Conservation (phyloP, 2,113 vertebrate genomes). For the Campylomormyrus tamandua region DNA sequence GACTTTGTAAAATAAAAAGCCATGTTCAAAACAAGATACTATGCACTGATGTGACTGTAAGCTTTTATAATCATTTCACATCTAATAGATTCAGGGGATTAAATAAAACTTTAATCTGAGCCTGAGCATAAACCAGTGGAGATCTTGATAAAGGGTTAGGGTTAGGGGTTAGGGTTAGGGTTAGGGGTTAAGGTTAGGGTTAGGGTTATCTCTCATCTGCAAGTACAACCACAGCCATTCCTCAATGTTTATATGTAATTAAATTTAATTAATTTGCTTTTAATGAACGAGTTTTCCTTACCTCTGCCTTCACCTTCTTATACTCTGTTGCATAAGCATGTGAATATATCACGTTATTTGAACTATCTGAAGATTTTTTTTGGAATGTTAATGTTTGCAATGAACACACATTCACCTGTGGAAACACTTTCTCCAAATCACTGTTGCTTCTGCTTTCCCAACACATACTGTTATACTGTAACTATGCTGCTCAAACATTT, state of each 20-base stretch:
- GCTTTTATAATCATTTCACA: constrained; percentile 11
- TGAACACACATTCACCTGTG: neutral
- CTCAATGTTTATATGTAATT: neutral
- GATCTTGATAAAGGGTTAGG: constrained; percentile 19
- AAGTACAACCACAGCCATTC: neutral
- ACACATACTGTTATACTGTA: neutral
- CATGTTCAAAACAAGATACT: constrained; percentile 19
- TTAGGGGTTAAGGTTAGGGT: no score
- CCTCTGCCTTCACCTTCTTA: neutral
- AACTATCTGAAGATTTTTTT: neutral
- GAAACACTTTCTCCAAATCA: neutral
- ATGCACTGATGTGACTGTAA: constrained; percentile 19
- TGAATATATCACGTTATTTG: neutral
- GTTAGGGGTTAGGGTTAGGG: no score
- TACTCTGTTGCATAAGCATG: neutral
- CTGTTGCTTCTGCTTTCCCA: neutral
- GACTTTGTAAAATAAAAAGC: constrained; percentile 17
- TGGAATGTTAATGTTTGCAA: neutral
- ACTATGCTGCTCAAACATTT: neutral
- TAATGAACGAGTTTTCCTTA: neutral
- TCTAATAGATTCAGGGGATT: constrained; percentile 16
- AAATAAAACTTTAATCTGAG: constrained; percentile 28
- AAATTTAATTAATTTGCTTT: neutral
- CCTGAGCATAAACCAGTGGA: constrained; percentile 19
- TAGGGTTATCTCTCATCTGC: neutral